phyloP scores from a whole-genome alignment of 92 coral and sea anemone species.

The Zoanthus sansibaricus region DNA sequence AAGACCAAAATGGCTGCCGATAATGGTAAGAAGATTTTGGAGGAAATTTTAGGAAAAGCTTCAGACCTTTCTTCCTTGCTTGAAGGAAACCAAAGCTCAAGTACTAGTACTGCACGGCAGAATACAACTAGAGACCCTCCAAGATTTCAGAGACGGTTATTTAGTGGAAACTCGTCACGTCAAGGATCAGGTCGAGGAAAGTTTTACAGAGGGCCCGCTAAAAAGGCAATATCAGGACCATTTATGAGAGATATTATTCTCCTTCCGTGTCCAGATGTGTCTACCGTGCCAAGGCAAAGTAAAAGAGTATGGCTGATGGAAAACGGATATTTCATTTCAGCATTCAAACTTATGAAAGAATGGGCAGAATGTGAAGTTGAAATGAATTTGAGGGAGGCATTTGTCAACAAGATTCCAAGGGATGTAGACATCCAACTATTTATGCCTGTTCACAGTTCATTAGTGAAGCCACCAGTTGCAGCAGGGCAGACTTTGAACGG shows the following conservation, averaged over 20 bases:
- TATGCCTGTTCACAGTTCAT: conserved; percentile 50
- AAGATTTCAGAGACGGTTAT: background rate
- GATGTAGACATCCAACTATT: conserved; percentile 41
- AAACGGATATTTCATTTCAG: conserved; percentile 59
- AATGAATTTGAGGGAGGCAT: conserved; percentile 46
- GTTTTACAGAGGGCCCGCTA: conserved; percentile 31
- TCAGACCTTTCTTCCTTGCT: conserved; percentile 56
- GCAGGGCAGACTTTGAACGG: conserved; percentile 38
- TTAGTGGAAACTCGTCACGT: background rate
- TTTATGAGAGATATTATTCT: conserved; percentile 68
- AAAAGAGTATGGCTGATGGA: conserved; percentile 66
- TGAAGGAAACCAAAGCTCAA: conserved; percentile 7
- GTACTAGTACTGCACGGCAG: conserved; percentile 7
- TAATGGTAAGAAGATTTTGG: conserved; percentile 7
- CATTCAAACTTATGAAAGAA: conserved; percentile 59
- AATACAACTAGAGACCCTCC: conserved; percentile 2
- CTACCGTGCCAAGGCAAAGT: conserved; percentile 59
- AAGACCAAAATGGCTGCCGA: conserved; percentile 1
- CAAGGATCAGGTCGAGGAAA: background rate
- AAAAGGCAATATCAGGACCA: conserved; percentile 56
- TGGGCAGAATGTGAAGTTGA: conserved; percentile 66
- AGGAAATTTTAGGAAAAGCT: conserved; percentile 46
- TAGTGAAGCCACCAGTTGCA: conserved; percentile 59
- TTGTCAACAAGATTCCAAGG: conserved; percentile 38
- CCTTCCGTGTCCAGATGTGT: conserved; percentile 58